These are phyloP conservation scores for Lasioglossum figueresi DNA, from an alignment of 2,888 invertebrate genomes.

Conservation along the genomic window DNA sequence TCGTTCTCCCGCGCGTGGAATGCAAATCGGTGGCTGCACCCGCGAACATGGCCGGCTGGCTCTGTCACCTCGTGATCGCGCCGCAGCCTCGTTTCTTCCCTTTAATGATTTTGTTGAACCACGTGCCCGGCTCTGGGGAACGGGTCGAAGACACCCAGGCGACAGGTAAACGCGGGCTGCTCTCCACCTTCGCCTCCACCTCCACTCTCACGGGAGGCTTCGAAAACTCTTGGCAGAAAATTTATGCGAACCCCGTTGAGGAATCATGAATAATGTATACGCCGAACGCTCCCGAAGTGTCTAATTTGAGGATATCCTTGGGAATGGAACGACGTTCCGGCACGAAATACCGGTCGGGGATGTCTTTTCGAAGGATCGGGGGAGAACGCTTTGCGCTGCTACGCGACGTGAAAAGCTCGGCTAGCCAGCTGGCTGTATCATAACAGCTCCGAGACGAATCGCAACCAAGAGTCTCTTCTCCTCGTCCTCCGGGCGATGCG, in stretches of 20 bases:
- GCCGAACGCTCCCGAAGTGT: conserved; percentile 57
- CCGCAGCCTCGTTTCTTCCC: background rate
- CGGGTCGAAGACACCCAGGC: background rate
- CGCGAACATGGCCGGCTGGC: background rate
- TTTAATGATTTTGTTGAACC: conserved; percentile 43
- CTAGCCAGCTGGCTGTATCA: conserved; percentile 50
- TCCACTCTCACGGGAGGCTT: conserved; percentile 27
- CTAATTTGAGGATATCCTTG: conserved; percentile 64
- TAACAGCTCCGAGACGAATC: conserved; percentile 47
- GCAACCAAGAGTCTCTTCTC: background rate
- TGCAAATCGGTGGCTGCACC: conserved; percentile 16
- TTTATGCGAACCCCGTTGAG: conserved; percentile 46
- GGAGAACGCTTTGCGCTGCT: conserved; percentile 6
- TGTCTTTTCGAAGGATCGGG: conserved; percentile 42
- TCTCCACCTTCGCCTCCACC: background rate
- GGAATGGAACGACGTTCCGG: conserved; percentile 43
- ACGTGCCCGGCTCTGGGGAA: background rate
- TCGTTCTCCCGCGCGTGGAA: conserved; percentile 9
- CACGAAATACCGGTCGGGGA: conserved; percentile 28
- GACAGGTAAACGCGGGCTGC: background rate
- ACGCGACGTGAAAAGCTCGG: conserved; percentile 28
- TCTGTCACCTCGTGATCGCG: conserved; percentile 21
- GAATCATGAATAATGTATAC: conserved; percentile 67
- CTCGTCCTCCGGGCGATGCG: background rate
- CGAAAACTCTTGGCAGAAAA: conserved; percentile 33